Evolutionary conservation across 2,113 vertebrate genomes (phyloP), one percentile per base, ranked within the genome.

Genomic region (Cephalopterus ornatus): DNA sequence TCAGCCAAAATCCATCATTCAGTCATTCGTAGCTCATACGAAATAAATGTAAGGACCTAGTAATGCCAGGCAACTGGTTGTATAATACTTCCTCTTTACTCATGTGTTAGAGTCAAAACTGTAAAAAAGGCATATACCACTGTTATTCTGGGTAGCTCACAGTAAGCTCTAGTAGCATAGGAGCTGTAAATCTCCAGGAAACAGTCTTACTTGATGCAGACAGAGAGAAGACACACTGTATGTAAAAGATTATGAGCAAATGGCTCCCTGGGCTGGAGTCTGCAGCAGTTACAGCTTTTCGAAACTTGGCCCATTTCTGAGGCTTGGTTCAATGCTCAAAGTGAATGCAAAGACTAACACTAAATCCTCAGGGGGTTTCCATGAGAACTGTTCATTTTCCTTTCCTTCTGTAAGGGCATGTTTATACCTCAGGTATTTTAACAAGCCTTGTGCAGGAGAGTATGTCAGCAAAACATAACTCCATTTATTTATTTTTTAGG

Each of bases 381-480:
- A 8, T 46, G 49, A 58, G 23, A 84, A 37, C 35, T 73, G 6
- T 32, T 49, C 14, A 12, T 83, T 92, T 75, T 89, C n/a, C 19
- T 49, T 61, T 70, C n/a, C 37, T 76, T 68, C 47, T 53, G 1
- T 44, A 73, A 41, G 47, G 55, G 66, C 28, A 35, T 19, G 26
- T 77, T 84, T 80, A 71, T 62, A 77, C 16, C 32, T 49, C 46
- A 16, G 24, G 28, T 84, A 88, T 86, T 92, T 91, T 52, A 92
- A 70, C 16, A 76, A 88, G 44, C 11, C 32, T 58, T 73, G 32
- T 53, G 55, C 13, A 3, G 5, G 1, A 84, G 71, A 89, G 30
- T 37, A 62, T 72, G 46, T 39, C 50, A 71, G 22, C 13, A 87
- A 87, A 89, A 62, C 18, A 52, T 42, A 84, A 14, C 4, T 72